A percentile compares a stretch with the other conserved stretches of the same genome.
Conservation (phyloP, 2,888 invertebrate species). For the Biston betularia region DNA sequence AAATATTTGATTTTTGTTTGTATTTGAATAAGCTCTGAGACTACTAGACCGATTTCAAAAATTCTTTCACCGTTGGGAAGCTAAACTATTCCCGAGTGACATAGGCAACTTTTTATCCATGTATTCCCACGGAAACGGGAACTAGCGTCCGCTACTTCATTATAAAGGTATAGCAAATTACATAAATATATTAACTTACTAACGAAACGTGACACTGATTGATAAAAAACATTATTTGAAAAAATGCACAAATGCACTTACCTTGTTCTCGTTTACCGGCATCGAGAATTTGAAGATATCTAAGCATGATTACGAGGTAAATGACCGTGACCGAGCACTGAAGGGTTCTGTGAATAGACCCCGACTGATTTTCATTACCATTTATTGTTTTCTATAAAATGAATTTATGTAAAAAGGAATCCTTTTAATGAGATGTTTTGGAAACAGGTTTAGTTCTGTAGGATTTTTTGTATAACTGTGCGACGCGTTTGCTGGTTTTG, state of each 20-base stretch:
- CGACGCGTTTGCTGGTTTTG: too few relatives aligned
- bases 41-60: too few relatives aligned
- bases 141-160: too few relatives aligned
- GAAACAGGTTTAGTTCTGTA: background rate
- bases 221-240: too few relatives aligned
- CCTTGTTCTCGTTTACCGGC: constrained; percentile 45
- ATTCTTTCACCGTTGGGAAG: too few relatives aligned
- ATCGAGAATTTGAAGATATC: constrained; percentile 47
- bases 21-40: too few relatives aligned
- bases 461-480: too few relatives aligned
- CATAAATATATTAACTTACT: background rate
- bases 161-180: background rate
- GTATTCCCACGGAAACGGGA: too few relatives aligned
- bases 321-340: constrained; percentile 69
- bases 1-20: too few relatives aligned
- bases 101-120: too few relatives aligned
- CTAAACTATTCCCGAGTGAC: too few relatives aligned
- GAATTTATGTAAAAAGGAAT: constrained; percentile 12
- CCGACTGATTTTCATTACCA: constrained; percentile 37
- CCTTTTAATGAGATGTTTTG: background rate
- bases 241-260: constrained; percentile 14
- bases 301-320: constrained; percentile 74
- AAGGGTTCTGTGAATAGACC: constrained; percentile 51
- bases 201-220: too few relatives aligned
- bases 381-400: constrained; percentile 57